Conservation (phyloP, 2,888 invertebrate species). For the Cremastobaeus sp. region DNA sequence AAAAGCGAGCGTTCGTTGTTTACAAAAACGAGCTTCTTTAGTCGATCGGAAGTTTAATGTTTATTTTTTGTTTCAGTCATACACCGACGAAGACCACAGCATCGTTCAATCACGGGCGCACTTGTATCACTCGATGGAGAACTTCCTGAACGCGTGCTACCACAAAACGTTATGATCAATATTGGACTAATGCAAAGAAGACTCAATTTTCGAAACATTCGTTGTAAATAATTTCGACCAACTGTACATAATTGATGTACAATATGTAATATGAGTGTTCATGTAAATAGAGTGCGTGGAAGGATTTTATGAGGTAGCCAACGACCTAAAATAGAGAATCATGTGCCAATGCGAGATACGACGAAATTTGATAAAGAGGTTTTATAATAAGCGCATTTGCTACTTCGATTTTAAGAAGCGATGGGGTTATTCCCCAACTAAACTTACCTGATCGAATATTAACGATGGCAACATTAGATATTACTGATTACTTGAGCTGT, state of each 20-base stretch:
- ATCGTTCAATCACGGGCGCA: conserved; percentile 89
- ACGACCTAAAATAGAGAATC: conserved; percentile 46
- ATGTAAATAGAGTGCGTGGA: conserved; percentile 58
- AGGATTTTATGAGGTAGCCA: conserved; percentile 37
- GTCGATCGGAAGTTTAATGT: too few species aligned
- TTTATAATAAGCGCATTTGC: conserved; percentile 54
- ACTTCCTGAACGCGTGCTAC: conserved; percentile 86
- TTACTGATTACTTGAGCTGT: conserved; percentile 29
- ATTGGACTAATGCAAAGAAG: conserved; percentile 46
- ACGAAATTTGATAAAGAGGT: conserved; percentile 59
- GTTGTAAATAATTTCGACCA: conserved; percentile 65
- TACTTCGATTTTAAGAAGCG: conserved; percentile 43
- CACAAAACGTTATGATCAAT: conserved; percentile 70
- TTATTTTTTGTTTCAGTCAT: conserved; percentile 86
- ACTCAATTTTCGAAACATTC: conserved; percentile 57
- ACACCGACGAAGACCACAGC: conserved; percentile 96
- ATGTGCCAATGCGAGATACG: conserved; percentile 61
- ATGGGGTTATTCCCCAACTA: conserved; percentile 34
- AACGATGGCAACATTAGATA: conserved; percentile 36
- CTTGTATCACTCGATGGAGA: conserved; percentile 92
- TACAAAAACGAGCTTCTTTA: too few species aligned
- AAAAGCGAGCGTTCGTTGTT: too few species aligned
- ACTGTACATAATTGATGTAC: conserved; percentile 75
- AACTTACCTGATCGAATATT: conserved; percentile 51
- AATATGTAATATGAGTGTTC: conserved; percentile 69